Percentiles rank a stretch among this genome's conserved stretches.
Conservation (phyloP, 2,797 vertebrate species). For the Crenichthys baileyi region DNA sequence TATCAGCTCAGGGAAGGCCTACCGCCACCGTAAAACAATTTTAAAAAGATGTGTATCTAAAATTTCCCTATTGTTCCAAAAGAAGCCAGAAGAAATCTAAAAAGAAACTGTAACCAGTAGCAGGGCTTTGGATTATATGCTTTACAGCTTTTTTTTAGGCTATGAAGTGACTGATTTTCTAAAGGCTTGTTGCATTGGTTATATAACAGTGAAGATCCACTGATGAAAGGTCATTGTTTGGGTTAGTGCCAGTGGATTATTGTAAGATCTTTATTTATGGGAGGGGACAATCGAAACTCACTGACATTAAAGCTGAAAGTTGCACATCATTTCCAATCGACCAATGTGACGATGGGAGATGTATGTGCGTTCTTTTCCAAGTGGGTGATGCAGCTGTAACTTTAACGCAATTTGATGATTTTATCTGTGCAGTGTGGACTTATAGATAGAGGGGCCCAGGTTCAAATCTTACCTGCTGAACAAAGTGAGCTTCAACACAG, state of each 20-base stretch:
- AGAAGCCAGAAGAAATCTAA: too few species aligned
- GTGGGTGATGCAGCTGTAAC: neutral
- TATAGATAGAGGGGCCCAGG: neutral
- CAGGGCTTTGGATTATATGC: constrained; percentile 11
- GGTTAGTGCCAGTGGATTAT: neutral
- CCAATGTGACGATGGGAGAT: neutral
- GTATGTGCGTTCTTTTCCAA: neutral
- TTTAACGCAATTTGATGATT: neutral
- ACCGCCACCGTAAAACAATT: too few species aligned
- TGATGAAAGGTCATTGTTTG: neutral
- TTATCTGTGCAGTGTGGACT: neutral
- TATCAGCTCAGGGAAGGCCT: too few species aligned
- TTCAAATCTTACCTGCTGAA: neutral
- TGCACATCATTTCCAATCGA: neutral
- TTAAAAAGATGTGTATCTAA: too few species aligned
- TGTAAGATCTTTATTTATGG: neutral
- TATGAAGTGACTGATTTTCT: neutral
- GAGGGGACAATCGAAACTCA: neutral
- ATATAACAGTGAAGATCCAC: neutral
- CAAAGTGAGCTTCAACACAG: neutral
- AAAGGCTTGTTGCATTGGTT: neutral
- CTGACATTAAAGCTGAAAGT: neutral
- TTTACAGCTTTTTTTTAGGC: constrained; percentile 8
- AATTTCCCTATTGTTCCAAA: too few species aligned
- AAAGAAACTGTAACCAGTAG: too few species aligned